Conservation (phyloP, 1,140 invertebrate species). For the Pristionchus pacificus region DNA sequence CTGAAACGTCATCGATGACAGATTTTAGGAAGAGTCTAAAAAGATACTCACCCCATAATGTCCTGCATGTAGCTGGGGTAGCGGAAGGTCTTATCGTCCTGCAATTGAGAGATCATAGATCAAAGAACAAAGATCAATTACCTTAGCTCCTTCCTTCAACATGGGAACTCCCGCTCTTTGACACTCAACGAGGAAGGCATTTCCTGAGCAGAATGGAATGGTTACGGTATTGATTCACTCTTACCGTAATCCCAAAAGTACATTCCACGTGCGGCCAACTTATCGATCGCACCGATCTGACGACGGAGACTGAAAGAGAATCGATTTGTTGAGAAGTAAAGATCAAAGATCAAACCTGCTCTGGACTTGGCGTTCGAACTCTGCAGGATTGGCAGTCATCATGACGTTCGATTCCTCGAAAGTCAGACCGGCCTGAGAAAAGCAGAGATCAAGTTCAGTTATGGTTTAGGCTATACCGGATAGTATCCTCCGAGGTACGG, state of each 20-base stretch:
- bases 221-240: background rate
- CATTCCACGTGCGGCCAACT: constrained; percentile 64
- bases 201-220: constrained; percentile 41
- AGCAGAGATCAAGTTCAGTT: background rate
- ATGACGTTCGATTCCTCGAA: constrained; percentile 61
- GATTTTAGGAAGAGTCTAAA: constrained; percentile 3
- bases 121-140: background rate
- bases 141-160: constrained; percentile 50
- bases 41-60: constrained; percentile 66
- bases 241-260: constrained; percentile 70
- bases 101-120: background rate
- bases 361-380: constrained; percentile 65
- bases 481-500: constrained; percentile 70
- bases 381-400: constrained; percentile 63
- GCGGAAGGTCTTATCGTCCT: constrained; percentile 61
- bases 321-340: background rate
- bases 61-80: constrained; percentile 72
- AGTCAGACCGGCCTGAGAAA: constrained; percentile 59
- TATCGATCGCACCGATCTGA: constrained; percentile 68
- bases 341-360: no score
- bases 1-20: constrained; percentile 51
- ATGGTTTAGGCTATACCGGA: constrained; percentile 52
- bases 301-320: constrained; percentile 61
- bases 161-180: constrained; percentile 63
- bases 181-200: constrained; percentile 70